These are phyloP conservation scores for Irena cyanogastra DNA, from an alignment of 2,113 vertebrate species.

Conservation along the genomic window DNA sequence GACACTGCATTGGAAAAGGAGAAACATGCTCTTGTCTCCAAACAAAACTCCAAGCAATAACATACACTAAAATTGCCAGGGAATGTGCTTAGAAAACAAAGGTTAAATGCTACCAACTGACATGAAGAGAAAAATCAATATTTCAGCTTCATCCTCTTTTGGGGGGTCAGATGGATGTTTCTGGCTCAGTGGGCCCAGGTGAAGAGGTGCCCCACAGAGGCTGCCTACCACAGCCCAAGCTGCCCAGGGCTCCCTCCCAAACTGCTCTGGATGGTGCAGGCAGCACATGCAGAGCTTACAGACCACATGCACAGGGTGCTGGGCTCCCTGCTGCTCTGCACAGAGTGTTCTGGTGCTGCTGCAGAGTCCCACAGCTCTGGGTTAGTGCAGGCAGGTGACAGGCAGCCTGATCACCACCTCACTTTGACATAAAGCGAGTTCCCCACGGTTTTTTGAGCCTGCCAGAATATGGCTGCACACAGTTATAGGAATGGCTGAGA, in stretches of 20 bases:
- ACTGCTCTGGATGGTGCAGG: neutral
- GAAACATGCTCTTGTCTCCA: neutral
- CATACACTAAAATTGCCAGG: neutral
- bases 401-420: neutral
- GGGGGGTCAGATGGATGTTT: neutral
- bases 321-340: neutral
- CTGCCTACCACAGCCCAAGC: neutral
- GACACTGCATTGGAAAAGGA: neutral
- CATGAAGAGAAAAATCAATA: neutral
- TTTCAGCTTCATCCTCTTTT: neutral
- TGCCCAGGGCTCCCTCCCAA: neutral
- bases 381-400: neutral
- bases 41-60: neutral
- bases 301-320: rapidly evolving
- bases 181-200: neutral
- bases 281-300: neutral
- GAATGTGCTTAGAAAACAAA: neutral
- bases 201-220: neutral
- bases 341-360: neutral
- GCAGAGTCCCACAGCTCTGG: too few relatives aligned
- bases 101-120: neutral
- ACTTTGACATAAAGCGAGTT: neutral
- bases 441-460: neutral
- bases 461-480: neutral
- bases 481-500: neutral